Conservation (phyloP, 2,797 vertebrate genomes). For the Ctenopoma multispine region DNA sequence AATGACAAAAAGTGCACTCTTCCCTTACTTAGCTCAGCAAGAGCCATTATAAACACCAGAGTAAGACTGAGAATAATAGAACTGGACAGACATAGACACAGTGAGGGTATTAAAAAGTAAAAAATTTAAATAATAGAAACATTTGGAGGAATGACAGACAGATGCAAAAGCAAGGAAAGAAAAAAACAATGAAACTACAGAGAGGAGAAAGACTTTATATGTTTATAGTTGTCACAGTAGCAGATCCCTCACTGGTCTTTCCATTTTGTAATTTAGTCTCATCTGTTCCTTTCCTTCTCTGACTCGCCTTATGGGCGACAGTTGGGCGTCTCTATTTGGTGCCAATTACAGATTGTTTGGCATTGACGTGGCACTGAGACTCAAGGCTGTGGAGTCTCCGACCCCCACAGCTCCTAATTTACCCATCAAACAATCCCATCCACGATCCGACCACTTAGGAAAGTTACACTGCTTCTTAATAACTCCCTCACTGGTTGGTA, state of each 20-base stretch:
- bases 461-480: constrained; percentile 59
- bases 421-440: constrained; percentile 70
- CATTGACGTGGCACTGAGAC: constrained; percentile 61
- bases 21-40: too few species aligned
- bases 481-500: constrained; percentile 53
- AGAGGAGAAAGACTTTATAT: constrained; percentile 26
- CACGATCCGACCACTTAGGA: constrained; percentile 56
- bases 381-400: constrained; percentile 65
- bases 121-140: constrained; percentile 12
- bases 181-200: not conserved
- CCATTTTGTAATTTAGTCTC: constrained; percentile 57
- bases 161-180: constrained; percentile 33
- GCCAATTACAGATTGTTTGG: constrained; percentile 79
- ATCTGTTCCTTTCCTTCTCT: constrained; percentile 60
- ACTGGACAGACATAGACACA: too few species aligned
- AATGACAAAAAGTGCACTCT: too few species aligned
- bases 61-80: not conserved
- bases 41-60: too few species aligned
- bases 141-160: constrained; percentile 32
- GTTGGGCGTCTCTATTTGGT: constrained; percentile 72
- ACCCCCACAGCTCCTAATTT: constrained; percentile 72
- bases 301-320: constrained; percentile 66
- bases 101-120: not conserved
- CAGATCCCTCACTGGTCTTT: constrained; percentile 49
- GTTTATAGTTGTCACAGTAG: constrained; percentile 44